Evolutionary conservation across 2,113 vertebrate genomes (phyloP), one percentile per base, ranked within the genome.

Genomic region (Sceloporus tristichus): DNA sequence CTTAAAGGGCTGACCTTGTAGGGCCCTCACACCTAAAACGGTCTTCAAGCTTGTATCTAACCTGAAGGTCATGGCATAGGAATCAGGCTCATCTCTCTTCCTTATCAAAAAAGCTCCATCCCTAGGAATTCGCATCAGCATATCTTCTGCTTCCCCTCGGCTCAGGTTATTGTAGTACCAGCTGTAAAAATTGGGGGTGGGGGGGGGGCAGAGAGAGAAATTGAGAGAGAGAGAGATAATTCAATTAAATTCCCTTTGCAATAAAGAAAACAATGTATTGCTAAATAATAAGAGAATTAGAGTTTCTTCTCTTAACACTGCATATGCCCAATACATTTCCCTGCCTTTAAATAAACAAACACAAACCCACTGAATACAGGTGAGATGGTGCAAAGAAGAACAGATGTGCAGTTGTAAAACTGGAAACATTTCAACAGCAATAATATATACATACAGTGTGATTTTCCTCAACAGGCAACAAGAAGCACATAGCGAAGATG

Each of bases 21-120:
- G 73, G 38, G 19, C 18, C 74, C 48, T 53, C 3, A n/a, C 29
- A 9, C 53, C 27, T 18, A 56, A 79, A 76, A 40, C 14, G 19
- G 38, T n/a, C 77, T 18, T 16, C 4, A 71, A 79, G 75, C 8
- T 18, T 8, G 16, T 62, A 73, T 1, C 94, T 90, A 80, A 98
- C 98, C 98, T 99, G 96, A 99, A 99, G 42, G 99, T 99, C 96
- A 99, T 99, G 94, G 99, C 99, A 7, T 97, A 99, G 0, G 98
- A 98, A 90, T 98, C 96, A 0, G 95, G 94, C 40, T 97, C 97
- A 18, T 99, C 98, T 92, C 98, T 97, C 95, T 97, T 98, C 59
- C 99, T 97, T 91, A 99, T 98, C 74, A 99, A 97, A 94, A 99
- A 99, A 23, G 99, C 99, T 92, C 99, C 98, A 0, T 99, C 99